These are phyloP conservation scores for Zonitis immaculata DNA, from an alignment of 2,888 invertebrate species.

Conservation along the genomic window DNA sequence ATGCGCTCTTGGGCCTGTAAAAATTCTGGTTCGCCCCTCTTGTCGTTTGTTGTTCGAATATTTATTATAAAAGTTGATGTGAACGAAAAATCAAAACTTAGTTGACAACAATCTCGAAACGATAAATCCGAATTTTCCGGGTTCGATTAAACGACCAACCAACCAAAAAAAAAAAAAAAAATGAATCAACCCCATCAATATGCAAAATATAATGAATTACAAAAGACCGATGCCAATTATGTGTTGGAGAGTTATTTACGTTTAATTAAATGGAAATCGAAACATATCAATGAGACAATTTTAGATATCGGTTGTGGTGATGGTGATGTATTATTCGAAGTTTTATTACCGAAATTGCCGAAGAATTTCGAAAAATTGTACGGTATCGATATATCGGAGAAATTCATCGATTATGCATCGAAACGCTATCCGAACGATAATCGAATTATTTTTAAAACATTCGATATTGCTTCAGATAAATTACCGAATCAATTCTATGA, in stretches of 20 bases:
- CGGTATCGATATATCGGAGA: conserved; percentile 66
- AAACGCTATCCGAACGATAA: conserved; percentile 38
- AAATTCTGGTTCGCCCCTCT: conserved; percentile 19
- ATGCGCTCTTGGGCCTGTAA: conserved; percentile 13
- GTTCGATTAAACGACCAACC: too few relatives aligned
- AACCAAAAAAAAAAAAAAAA: too few relatives aligned
- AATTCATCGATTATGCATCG: conserved; percentile 66
- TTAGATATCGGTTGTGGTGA: conserved; percentile 73
- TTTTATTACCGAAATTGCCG: conserved; percentile 60
- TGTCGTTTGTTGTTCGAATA: conserved; percentile 1
- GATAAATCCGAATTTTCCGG: neutral
- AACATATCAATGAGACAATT: conserved; percentile 48
- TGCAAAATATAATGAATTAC: conserved; percentile 61
- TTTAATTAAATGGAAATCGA: conserved; percentile 52
- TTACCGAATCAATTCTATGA: conserved; percentile 51
- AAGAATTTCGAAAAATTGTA: conserved; percentile 50
- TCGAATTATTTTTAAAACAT: conserved; percentile 52
- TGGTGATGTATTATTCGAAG: conserved; percentile 63
- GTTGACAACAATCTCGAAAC: conserved; percentile 6
- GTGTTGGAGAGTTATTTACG: conserved; percentile 60
- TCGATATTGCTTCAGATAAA: conserved; percentile 56
- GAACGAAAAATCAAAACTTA: conserved; percentile 13
- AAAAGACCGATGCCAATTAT: conserved; percentile 61
- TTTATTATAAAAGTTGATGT: conserved; percentile 18
- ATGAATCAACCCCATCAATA: conserved; percentile 51